These are phyloP conservation scores for Ostrea denselamellosa DNA, from an alignment of 1,140 invertebrate genomes.

Conservation along the genomic window DNA sequence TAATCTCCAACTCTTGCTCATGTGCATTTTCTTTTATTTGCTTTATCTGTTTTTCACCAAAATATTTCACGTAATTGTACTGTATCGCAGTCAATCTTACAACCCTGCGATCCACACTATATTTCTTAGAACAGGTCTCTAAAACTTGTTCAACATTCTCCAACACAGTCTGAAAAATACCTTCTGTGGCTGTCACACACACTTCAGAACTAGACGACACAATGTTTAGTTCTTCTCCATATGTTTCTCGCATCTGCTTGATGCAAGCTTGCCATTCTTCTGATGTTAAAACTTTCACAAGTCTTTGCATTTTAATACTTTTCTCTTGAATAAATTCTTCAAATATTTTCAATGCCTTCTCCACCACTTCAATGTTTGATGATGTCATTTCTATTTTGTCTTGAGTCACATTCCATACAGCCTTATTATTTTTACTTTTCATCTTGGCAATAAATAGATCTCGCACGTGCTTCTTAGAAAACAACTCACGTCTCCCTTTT, in stretches of 20 bases:
- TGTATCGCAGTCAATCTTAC: background rate
- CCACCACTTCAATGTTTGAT: conserved; percentile 12
- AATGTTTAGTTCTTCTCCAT: conserved; percentile 6
- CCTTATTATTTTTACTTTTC: conserved; percentile 35
- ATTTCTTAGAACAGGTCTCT: conserved; percentile 20
- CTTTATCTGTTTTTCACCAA: conserved; percentile 28
- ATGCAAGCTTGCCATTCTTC: background rate
- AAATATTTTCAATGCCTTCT: background rate
- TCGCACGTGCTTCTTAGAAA: conserved; percentile 10
- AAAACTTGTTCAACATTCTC: conserved; percentile 30
- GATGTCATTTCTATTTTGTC: conserved; percentile 13
- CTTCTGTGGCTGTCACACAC: background rate
- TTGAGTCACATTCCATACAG: conserved; percentile 37
- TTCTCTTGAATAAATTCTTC: background rate
- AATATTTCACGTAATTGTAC: conserved; percentile 34
- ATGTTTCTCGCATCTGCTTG: background rate
- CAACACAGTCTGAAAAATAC: background rate
- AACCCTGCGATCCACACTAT: background rate
- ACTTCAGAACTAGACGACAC: background rate
- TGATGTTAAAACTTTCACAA: conserved; percentile 31
- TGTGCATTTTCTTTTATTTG: background rate
- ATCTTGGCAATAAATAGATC: conserved; percentile 19
- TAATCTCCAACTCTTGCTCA: conserved; percentile 31
- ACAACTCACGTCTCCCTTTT: conserved; percentile 28
- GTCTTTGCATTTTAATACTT: background rate